Percentiles rank a stretch among this genome's conserved stretches.
Evolutionary conservation across 2,888 invertebrate genomes (phyloP).

Genomic region (Chirona hameri): DNA sequence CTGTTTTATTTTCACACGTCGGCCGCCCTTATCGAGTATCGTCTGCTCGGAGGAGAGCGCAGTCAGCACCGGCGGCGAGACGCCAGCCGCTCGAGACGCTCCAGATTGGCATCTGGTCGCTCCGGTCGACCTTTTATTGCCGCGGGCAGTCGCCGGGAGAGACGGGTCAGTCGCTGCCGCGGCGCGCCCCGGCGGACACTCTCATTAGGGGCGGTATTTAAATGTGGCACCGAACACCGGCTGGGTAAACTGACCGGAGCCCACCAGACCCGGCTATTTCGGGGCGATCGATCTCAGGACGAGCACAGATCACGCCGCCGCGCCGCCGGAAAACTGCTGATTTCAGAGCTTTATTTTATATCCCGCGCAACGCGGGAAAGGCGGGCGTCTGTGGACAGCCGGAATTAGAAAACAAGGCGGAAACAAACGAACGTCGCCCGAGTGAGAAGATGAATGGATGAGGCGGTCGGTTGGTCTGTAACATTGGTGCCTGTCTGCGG

Average conservation of each 20-base stretch:
- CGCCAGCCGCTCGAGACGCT: neutral
- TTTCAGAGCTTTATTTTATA: neutral
- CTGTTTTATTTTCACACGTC: conserved; percentile 25
- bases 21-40: conserved; percentile 22
- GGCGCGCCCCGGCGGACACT: neutral
- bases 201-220: neutral
- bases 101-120: neutral
- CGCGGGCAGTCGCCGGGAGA: neutral
- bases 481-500: no score
- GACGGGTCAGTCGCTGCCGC: neutral
- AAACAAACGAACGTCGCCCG: neutral
- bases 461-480: neutral
- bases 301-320: neutral
- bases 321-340: neutral
- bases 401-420: conserved; percentile 23
- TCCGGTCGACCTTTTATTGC: conserved; percentile 9
- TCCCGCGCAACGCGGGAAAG: neutral
- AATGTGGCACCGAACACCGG: neutral
- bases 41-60: neutral
- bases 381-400: neutral
- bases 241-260: neutral
- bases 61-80: neutral
- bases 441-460: neutral
- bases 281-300: neutral
- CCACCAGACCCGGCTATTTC: neutral